Percentiles rank a stretch among this genome's conserved stretches.
phyloP scores from a whole-genome alignment of 2,888 invertebrate species.

The Drosophila eohydei region DNA sequence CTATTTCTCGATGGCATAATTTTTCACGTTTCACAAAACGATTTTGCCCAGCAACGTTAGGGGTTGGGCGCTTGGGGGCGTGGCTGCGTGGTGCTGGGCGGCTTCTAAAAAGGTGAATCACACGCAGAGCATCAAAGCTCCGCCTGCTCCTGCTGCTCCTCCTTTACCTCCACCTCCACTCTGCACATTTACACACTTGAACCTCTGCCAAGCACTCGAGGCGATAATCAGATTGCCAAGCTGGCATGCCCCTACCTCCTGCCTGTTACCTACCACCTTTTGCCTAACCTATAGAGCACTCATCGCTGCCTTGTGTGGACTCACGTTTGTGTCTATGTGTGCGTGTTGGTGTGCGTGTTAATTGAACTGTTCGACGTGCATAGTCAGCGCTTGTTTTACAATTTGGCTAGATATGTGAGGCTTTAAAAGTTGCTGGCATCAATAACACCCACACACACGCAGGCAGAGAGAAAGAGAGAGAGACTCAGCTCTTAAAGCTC shows the following conservation, averaged over 20 bases:
- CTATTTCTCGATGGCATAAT: conserved; percentile 62
- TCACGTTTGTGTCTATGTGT: conserved; percentile 3
- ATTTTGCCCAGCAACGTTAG: conserved; percentile 21
- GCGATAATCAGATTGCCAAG: conserved; percentile 72
- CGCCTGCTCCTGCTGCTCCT: neutral
- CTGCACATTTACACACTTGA: conserved; percentile 30
- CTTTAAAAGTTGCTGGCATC: conserved; percentile 27
- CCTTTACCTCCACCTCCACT: neutral
- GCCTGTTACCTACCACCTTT: neutral
- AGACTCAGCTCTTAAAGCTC: conserved; percentile 11
- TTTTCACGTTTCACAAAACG: conserved; percentile 48
- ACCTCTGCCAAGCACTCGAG: conserved; percentile 55
- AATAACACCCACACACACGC: conserved; percentile 4
- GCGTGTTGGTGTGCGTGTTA: conserved; percentile 41
- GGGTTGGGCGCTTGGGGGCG: neutral
- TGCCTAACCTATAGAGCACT: neutral
- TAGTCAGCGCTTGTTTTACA: conserved; percentile 65
- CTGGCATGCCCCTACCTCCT: conserved; percentile 6
- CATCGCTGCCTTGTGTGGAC: conserved; percentile 5
- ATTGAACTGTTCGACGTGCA: conserved; percentile 54
- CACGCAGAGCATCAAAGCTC: conserved; percentile 3
- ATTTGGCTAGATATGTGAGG: conserved; percentile 45
- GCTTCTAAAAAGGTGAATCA: conserved; percentile 24
- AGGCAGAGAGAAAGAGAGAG: too few relatives aligned
- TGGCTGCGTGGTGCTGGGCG: neutral